Conservation (phyloP, 2,888 invertebrate genomes). For the Lycia hirtaria region DNA sequence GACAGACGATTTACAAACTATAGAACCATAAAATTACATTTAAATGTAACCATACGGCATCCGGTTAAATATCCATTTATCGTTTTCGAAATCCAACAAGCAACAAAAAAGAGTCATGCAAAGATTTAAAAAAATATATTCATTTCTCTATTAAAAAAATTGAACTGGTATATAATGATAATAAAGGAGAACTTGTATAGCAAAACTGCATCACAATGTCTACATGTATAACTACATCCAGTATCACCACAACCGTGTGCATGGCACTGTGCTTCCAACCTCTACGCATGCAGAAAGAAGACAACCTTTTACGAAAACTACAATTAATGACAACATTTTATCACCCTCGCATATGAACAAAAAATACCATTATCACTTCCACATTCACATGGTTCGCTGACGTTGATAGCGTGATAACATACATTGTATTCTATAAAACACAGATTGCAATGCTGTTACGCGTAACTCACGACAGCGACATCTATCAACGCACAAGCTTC, state of each 20-base stretch:
- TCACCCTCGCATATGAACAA: not conserved
- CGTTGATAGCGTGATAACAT: too few species aligned
- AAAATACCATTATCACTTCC: not conserved
- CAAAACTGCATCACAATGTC: conserved; percentile 79
- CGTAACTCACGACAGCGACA: too few species aligned
- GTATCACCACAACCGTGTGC: conserved; percentile 82
- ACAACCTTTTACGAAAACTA: conserved; percentile 41
- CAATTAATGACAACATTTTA: conserved; percentile 23
- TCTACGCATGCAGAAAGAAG: conserved; percentile 79
- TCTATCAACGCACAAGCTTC: too few species aligned
- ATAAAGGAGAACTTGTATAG: conserved; percentile 75
- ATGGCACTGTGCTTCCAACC: conserved; percentile 74
- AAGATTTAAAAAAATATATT: conserved; percentile 49
- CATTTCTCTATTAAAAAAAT: conserved; percentile 38
- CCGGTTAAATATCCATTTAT: too few species aligned
- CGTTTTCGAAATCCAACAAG: conserved; percentile 60
- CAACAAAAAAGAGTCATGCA: conserved; percentile 65
- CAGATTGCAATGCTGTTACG: too few species aligned
- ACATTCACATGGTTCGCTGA: too few species aligned
- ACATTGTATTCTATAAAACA: too few species aligned
- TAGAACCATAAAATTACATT: too few species aligned
- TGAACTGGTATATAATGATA: conserved; percentile 54
- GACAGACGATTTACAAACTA: too few species aligned
- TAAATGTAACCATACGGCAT: too few species aligned
- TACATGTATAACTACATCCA: conserved; percentile 58